These are phyloP conservation scores for Ceyx melanurus DNA, from an alignment of 2,113 vertebrate genomes.

Conservation along the genomic window DNA sequence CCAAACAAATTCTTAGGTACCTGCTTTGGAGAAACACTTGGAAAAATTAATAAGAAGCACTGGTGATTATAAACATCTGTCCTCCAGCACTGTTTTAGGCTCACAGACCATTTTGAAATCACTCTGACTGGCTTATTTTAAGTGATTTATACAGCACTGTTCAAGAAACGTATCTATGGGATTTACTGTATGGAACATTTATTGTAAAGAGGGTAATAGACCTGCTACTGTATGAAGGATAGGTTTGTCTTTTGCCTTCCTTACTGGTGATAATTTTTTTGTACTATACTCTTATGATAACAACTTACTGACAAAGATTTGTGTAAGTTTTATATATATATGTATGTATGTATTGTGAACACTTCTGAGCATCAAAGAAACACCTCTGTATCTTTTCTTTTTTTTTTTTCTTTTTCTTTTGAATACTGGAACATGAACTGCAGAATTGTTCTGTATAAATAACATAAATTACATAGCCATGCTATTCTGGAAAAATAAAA, in stretches of 20 bases:
- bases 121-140: not conserved
- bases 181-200: not conserved
- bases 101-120: not conserved
- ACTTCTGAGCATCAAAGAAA: not conserved
- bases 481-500: conserved; percentile 38
- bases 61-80: conserved; percentile 34
- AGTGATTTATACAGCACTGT: not conserved
- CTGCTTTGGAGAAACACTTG: not conserved
- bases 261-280: not conserved
- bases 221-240: conserved; percentile 18
- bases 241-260: not conserved
- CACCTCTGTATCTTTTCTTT: not conserved
- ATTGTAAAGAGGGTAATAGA: not conserved
- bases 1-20: not conserved
- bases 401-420: not conserved
- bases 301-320: not conserved
- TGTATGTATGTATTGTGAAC: not conserved
- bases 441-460: conserved; percentile 44
- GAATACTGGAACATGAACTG: not conserved
- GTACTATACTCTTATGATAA: not conserved
- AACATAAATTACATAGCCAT: conserved; percentile 49
- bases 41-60: not conserved
- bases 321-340: not conserved
- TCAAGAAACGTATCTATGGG: not conserved
- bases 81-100: not conserved